These are phyloP conservation scores for Pecten maximus DNA, from an alignment of 2,888 invertebrate genomes.

Conservation along the genomic window DNA sequence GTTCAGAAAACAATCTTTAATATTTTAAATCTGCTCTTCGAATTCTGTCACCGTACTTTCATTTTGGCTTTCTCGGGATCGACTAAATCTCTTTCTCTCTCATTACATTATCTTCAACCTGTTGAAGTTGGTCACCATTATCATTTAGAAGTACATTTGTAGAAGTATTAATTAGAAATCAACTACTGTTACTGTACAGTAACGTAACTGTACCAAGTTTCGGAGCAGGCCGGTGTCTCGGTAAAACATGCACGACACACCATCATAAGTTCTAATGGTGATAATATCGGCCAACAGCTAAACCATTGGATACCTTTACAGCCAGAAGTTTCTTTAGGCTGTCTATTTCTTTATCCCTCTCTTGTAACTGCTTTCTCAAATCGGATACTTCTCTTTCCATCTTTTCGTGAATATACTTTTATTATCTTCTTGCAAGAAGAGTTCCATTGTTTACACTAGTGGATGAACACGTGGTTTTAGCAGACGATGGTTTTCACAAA, in stretches of 20 bases:
- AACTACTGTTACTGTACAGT: not conserved
- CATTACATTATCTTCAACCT: too few species aligned
- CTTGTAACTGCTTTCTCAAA: constrained; percentile 52
- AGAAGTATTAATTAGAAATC: too few species aligned
- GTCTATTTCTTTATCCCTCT: constrained; percentile 58
- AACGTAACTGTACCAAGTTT: too few species aligned
- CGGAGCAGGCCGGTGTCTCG: too few species aligned
- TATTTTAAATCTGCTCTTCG: too few species aligned
- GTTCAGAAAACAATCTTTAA: too few species aligned
- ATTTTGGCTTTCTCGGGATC: too few species aligned
- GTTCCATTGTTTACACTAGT: not conserved
- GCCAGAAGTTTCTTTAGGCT: constrained; percentile 53
- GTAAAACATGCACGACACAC: too few species aligned
- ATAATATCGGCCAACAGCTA: not conserved
- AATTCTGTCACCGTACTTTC: too few species aligned
- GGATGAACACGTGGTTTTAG: not conserved
- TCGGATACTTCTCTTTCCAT: constrained; percentile 44
- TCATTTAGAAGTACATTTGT: too few species aligned
- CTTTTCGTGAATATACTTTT: constrained; percentile 27
- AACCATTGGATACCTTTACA: constrained; percentile 41
- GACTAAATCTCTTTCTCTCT: too few species aligned
- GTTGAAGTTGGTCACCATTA: too few species aligned
- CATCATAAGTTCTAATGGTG: not conserved
- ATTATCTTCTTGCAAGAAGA: not conserved
- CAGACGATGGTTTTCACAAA: not conserved